phyloP scores from a whole-genome alignment of 2,797 vertebrate genomes.

The Hydrophis major region DNA sequence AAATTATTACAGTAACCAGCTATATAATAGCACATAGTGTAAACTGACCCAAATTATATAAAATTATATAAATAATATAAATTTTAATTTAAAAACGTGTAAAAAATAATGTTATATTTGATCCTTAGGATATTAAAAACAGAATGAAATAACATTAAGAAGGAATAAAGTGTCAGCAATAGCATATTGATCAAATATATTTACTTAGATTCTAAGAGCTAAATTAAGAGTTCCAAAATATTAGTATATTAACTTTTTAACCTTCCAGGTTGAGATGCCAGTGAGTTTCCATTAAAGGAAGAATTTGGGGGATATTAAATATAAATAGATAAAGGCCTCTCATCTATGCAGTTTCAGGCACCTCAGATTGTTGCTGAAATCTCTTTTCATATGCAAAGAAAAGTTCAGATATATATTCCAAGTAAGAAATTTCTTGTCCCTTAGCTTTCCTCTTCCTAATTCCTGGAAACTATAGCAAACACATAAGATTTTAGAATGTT shows the following conservation, averaged over 20 bases:
- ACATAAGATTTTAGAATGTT: background rate
- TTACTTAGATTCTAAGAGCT: background rate
- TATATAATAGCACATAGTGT: background rate
- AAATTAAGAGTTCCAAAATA: background rate
- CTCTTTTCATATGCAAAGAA: background rate
- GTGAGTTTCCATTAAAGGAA: background rate
- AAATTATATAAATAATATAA: background rate
- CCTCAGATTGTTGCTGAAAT: background rate
- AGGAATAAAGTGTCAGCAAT: background rate
- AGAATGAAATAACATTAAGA: background rate
- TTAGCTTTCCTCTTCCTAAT: background rate
- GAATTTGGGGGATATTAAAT: background rate
- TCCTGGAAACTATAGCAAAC: background rate
- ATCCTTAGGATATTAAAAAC: background rate
- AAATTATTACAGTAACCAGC: background rate
- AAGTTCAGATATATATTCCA: background rate
- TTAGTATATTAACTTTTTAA: background rate
- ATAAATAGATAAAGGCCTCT: background rate
- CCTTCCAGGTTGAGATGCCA: background rate
- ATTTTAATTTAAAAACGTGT: background rate
- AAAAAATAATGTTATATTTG: background rate
- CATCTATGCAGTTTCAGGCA: background rate
- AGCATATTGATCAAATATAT: background rate
- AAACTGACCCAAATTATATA: background rate
- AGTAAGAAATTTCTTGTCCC: background rate